Conservation (phyloP, 2,113 vertebrate species). For the Phrynosoma blainvillii region DNA sequence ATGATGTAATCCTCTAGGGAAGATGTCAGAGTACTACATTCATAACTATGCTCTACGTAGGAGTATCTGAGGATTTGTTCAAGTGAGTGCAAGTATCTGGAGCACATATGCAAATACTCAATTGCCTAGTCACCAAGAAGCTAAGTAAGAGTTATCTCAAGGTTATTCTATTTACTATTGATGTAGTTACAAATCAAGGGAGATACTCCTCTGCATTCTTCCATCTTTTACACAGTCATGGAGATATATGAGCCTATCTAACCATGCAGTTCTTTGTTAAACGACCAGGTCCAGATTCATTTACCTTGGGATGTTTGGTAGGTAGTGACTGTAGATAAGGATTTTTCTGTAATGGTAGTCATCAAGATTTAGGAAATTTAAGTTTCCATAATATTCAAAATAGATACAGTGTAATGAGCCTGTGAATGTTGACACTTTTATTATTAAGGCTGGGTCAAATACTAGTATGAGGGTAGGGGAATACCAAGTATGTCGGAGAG, state of each 20-base stretch:
- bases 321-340: neutral
- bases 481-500: neutral
- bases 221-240: neutral
- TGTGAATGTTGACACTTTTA: neutral
- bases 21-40: neutral
- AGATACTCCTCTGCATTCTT: neutral
- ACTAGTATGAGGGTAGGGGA: no score
- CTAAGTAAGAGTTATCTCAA: constrained; percentile 8
- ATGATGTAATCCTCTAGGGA: constrained; percentile 20
- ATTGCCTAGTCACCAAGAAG: neutral
- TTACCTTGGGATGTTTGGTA: neutral
- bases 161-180: neutral
- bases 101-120: neutral
- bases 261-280: neutral
- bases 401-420: no score
- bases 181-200: neutral
- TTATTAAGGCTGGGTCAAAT: neutral
- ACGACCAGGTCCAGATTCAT: no score
- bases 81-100: neutral
- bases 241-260: neutral
- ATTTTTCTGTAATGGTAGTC: no score
- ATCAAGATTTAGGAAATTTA: neutral
- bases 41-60: neutral
- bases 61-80: neutral
- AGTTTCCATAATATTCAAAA: neutral